Evolutionary conservation across 2,113 vertebrate genomes (phyloP).

Genomic region (Rhinolophus sinicus): DNA sequence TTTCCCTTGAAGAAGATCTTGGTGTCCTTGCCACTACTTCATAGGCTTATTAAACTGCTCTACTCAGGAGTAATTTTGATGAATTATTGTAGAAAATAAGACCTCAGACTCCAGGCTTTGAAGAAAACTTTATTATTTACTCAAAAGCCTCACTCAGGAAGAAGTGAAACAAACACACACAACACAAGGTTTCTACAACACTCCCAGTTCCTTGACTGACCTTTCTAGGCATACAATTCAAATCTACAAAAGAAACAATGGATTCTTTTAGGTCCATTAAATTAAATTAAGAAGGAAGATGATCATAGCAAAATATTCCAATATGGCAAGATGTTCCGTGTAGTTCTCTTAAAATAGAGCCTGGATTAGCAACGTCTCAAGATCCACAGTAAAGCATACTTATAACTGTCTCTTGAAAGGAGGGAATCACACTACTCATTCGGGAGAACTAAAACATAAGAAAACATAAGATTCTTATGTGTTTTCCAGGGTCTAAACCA

Average conservation of each 20-base stretch:
- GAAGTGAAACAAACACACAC: not conserved
- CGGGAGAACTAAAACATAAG: not conserved
- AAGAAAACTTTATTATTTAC: conserved; percentile 39
- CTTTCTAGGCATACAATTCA: not conserved
- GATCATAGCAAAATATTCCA: conserved; percentile 6
- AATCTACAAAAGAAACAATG: not conserved
- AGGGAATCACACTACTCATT: not conserved
- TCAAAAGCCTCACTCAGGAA: not conserved
- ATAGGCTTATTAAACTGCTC: not conserved
- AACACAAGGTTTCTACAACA: not conserved
- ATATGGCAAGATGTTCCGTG: not conserved
- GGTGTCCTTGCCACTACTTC: not conserved
- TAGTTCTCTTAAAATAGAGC: not conserved
- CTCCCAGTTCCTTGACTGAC: not conserved
- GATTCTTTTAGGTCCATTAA: not conserved
- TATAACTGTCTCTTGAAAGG: not conserved
- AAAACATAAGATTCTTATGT: not conserved
- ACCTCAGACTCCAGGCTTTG: not conserved
- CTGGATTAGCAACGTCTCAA: not conserved
- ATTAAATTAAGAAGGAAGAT: not conserved
- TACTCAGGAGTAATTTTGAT: not conserved
- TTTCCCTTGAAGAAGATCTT: not conserved
- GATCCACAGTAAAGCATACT: not conserved
- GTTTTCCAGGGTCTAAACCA: conserved; percentile 1
- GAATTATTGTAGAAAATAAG: conserved; percentile 7